A percentile compares a stretch with the other conserved stretches of the same genome.
These are phyloP conservation scores for Microctenopoma steveboyesi DNA, from an alignment of 2,797 vertebrate genomes.

Conservation along the genomic window DNA sequence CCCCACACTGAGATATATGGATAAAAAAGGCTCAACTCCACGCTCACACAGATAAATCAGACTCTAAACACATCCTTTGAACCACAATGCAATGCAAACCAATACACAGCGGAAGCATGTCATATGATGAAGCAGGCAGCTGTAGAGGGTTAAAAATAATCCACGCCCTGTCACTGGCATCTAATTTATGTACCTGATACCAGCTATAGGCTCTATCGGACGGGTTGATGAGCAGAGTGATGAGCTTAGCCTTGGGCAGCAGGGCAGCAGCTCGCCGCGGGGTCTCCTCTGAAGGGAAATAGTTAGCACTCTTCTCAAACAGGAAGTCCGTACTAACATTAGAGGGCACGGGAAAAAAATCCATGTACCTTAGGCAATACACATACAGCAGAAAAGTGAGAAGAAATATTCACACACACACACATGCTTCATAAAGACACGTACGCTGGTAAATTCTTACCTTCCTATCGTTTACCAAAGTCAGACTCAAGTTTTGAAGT, in stretches of 20 bases:
- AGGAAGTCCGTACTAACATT: conserved; percentile 92
- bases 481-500: conserved; percentile 52
- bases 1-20: conserved; percentile 6
- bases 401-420: conserved; percentile 13
- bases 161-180: not conserved
- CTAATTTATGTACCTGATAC: conserved; percentile 89
- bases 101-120: conserved; percentile 20
- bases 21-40: conserved; percentile 38
- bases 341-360: conserved; percentile 92
- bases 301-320: conserved; percentile 98
- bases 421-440: conserved; percentile 1
- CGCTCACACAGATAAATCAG: not conserved
- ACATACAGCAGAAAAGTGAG: conserved; percentile 7
- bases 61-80: conserved; percentile 14
- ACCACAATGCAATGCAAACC: conserved; percentile 27
- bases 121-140: conserved; percentile 8
- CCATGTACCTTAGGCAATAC: conserved; percentile 91
- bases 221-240: conserved; percentile 96
- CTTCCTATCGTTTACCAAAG: conserved; percentile 46
- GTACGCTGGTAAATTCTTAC: not conserved
- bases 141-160: not conserved
- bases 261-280: conserved; percentile 90
- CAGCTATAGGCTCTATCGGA: conserved; percentile 97
- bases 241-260: conserved; percentile 95
- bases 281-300: conserved; percentile 95